Evolutionary conservation across 2,888 invertebrate species (phyloP).

Genomic region (Agrilus mali): DNA sequence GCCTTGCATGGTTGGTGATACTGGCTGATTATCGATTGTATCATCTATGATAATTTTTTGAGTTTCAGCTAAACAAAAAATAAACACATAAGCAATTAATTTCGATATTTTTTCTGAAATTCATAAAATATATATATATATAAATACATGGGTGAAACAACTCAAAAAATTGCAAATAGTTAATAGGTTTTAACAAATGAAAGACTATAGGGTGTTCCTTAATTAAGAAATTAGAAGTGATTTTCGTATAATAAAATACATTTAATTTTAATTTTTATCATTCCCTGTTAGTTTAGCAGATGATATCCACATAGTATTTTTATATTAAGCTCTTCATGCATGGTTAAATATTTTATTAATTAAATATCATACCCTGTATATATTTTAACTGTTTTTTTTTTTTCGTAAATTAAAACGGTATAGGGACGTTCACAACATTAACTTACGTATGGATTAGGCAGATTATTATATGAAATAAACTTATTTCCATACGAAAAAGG

Average conservation of each 20-base stretch:
- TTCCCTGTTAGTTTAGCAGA: too few species aligned
- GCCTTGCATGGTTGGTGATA: slow-evolving; percentile 36
- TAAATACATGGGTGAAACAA: neutral
- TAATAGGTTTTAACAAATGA: neutral
- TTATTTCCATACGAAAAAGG: slow-evolving; percentile 4
- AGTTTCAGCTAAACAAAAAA: slow-evolving; percentile 43
- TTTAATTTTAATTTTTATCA: too few species aligned
- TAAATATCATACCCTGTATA: too few species aligned
- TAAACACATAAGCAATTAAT: slow-evolving; percentile 5
- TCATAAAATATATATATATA: slow-evolving; percentile 1
- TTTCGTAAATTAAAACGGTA: too few species aligned
- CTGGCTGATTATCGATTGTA: slow-evolving; percentile 30
- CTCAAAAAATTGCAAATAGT: neutral
- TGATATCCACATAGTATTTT: too few species aligned
- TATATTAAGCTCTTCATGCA: too few species aligned
- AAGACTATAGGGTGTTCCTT: neutral
- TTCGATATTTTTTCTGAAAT: slow-evolving; percentile 5
- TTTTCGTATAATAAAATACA: too few species aligned
- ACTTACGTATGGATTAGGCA: too few species aligned
- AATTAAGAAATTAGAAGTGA: too few species aligned
- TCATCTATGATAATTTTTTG: slow-evolving; percentile 42
- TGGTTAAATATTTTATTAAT: too few species aligned
- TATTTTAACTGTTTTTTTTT: too few species aligned
- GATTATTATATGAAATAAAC: neutral
- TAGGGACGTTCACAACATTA: too few species aligned